Percentiles rank a stretch among this genome's conserved stretches.
These are phyloP conservation scores for Rutpela maculata DNA, from an alignment of 2,888 invertebrate genomes.

Conservation along the genomic window DNA sequence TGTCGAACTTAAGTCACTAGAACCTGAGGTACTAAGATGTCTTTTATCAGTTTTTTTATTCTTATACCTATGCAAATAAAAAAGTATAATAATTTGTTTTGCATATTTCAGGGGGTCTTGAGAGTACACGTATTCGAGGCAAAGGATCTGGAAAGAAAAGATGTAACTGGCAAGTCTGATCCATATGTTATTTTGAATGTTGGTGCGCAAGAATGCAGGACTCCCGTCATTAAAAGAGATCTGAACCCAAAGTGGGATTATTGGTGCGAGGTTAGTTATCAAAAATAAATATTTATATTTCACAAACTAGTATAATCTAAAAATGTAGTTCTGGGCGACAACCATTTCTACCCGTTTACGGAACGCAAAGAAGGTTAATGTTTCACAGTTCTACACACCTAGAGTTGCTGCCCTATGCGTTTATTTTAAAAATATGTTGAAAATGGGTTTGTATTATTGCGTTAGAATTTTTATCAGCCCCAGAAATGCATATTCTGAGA, in stretches of 20 bases:
- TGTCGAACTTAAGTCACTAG: constrained; percentile 87
- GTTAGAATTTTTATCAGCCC: no score
- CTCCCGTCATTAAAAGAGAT: constrained; percentile 92
- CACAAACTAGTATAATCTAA: no score
- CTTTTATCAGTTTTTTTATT: constrained; percentile 49
- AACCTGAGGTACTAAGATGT: constrained; percentile 83
- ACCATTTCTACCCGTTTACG: no score
- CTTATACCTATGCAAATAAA: background rate
- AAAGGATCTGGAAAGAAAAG: constrained; percentile 94
- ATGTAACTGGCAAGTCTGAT: constrained; percentile 95
- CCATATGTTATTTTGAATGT: constrained; percentile 93
- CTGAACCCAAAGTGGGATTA: constrained; percentile 97
- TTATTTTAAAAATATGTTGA: no score
- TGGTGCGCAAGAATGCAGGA: constrained; percentile 93
- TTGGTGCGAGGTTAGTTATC: constrained; percentile 90
- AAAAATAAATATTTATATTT: constrained; percentile 19
- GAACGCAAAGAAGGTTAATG: no score
- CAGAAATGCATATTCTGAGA: no score
- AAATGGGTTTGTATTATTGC: no score
- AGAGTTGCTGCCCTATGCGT: no score
- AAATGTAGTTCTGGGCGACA: no score
- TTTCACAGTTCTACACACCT: no score
- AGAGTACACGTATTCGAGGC: constrained; percentile 95
- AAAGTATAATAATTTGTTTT: constrained; percentile 7
- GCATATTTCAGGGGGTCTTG: constrained; percentile 85